phyloP scores from a whole-genome alignment of 2,797 vertebrate genomes.

The Picus viridis region DNA sequence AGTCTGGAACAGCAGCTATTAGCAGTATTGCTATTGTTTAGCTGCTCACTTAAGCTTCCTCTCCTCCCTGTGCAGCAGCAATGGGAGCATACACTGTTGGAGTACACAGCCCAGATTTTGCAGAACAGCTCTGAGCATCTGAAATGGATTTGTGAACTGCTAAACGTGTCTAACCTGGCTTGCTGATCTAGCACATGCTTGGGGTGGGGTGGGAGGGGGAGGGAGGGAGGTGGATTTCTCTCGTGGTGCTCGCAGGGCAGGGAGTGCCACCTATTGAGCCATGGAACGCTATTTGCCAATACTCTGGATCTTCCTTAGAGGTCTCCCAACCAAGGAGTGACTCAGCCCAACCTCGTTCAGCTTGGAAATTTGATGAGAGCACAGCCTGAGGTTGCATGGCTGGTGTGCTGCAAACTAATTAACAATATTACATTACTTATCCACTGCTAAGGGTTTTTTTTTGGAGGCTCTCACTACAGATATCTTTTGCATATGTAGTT shows the following conservation, averaged over 20 bases:
- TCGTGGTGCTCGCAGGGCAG: neutral
- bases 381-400: neutral
- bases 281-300: neutral
- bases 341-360: neutral
- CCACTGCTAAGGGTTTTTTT: neutral
- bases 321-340: neutral
- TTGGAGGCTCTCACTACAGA: neutral
- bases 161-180: neutral
- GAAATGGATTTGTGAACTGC: neutral
- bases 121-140: neutral
- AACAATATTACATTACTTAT: conserved; percentile 30
- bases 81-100: accelerated
- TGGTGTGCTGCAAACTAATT: conserved; percentile 53
- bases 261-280: neutral
- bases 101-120: neutral
- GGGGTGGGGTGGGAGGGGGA: too few species aligned
- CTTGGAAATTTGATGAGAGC: conserved; percentile 16
- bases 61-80: neutral
- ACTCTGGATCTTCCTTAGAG: neutral
- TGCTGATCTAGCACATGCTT: neutral
- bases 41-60: neutral
- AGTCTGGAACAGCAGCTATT: neutral
- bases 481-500: conserved; percentile 40
- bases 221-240: neutral
- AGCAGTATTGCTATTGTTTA: neutral